Conservation (phyloP, 2,113 vertebrate species). For the Suncus etruscus region DNA sequence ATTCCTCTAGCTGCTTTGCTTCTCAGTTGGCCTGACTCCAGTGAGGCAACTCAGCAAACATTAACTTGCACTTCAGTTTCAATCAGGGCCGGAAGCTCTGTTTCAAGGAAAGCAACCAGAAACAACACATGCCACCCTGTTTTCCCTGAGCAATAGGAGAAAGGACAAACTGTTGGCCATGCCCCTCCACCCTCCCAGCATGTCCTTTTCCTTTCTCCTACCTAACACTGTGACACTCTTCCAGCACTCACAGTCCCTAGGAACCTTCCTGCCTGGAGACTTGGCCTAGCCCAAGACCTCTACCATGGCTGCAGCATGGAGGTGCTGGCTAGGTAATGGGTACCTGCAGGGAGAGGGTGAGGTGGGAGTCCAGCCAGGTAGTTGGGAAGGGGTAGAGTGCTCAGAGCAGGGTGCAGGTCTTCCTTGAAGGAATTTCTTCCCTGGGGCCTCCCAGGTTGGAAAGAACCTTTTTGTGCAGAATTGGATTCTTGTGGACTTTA, state of each 20-base stretch:
- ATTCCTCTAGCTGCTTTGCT: not conserved
- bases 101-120: not conserved
- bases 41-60: too few relatives aligned
- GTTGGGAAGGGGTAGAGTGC: too few relatives aligned
- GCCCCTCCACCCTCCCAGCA: too few relatives aligned
- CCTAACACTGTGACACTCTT: not conserved
- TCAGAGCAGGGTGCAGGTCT: too few relatives aligned
- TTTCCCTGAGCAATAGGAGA: not conserved
- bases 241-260: not conserved
- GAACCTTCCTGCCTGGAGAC: too few relatives aligned
- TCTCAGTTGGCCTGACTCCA: fast-evolving
- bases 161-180: too few relatives aligned
- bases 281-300: too few relatives aligned
- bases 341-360: not conserved
- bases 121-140: not conserved
- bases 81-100: not conserved
- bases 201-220: not conserved
- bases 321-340: not conserved
- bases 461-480: not conserved
- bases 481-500: not conserved
- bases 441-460: not conserved
- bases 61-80: fast-evolving
- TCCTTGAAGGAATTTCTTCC: too few relatives aligned
- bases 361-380: not conserved
- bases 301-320: too few relatives aligned